phyloP scores from a whole-genome alignment of 1,140 invertebrate genomes.

The Bombus terrestris region DNA sequence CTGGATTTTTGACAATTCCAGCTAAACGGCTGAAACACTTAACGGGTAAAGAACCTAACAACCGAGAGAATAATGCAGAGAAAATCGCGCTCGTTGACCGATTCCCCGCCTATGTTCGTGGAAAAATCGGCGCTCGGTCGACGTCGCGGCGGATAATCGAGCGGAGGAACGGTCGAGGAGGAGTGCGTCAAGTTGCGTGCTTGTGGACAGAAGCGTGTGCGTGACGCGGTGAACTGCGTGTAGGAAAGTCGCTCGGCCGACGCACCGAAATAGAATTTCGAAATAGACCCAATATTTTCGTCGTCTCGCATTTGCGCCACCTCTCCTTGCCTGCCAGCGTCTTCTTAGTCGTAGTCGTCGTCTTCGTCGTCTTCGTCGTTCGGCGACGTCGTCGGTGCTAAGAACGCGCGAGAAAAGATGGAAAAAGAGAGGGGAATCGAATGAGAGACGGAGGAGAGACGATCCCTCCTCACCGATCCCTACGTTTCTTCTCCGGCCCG shows the following conservation, averaged over 20 bases:
- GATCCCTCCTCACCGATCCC: constrained; percentile 46
- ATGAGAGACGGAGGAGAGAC: background rate
- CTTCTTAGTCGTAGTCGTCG: constrained; percentile 56
- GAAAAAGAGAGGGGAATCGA: background rate
- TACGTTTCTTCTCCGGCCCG: constrained; percentile 2
- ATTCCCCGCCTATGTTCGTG: too few relatives aligned
- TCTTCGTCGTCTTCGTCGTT: constrained; percentile 46
- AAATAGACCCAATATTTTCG: constrained; percentile 84
- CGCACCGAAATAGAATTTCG: constrained; percentile 83
- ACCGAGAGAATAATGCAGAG: background rate
- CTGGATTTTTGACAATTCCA: background rate
- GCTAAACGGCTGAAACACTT: background rate
- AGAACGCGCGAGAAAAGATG: constrained; percentile 34
- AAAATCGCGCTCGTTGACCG: background rate
- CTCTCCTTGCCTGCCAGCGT: constrained; percentile 69
- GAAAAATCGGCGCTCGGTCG: too few relatives aligned
- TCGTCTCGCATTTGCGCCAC: constrained; percentile 82
- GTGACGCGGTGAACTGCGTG: constrained; percentile 51
- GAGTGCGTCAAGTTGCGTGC: constrained; percentile 38
- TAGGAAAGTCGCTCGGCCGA: constrained; percentile 75
- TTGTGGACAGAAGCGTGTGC: constrained; percentile 30
- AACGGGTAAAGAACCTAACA: background rate
- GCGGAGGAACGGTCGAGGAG: background rate
- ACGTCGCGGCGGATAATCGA: background rate
- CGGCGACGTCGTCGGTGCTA: constrained; percentile 53